These are phyloP conservation scores for Cercocebus atys DNA, from an alignment of 2,113 vertebrate species.

Conservation along the genomic window DNA sequence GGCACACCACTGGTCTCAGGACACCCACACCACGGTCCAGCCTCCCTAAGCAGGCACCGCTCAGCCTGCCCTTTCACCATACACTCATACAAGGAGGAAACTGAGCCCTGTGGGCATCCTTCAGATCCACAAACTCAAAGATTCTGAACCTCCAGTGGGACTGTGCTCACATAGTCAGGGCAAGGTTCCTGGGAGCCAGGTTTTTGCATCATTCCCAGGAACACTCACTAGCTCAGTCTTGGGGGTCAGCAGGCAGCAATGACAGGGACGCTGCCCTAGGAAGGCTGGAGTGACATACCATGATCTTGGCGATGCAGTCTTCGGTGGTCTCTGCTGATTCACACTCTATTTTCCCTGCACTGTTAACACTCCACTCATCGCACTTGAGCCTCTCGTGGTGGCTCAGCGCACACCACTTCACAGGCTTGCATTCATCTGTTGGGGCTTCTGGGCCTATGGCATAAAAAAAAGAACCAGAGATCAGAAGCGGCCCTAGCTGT, in stretches of 20 bases:
- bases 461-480: neutral
- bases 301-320: slow-evolving; percentile 90
- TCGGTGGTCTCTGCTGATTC: slow-evolving; percentile 78
- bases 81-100: neutral
- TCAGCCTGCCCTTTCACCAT: neutral
- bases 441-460: neutral
- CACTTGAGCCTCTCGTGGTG: slow-evolving; percentile 89
- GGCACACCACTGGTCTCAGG: neutral
- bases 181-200: neutral
- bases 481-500: neutral
- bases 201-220: neutral
- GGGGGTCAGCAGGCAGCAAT: neutral
- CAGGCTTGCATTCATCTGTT: neutral
- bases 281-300: slow-evolving; percentile 82
- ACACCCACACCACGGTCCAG: neutral
- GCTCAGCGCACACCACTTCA: slow-evolving; percentile 91
- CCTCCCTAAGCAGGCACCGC: neutral
- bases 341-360: slow-evolving; percentile 83
- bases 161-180: neutral
- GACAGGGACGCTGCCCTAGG: neutral
- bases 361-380: slow-evolving; percentile 88
- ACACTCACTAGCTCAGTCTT: neutral
- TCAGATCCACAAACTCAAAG: neutral
- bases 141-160: neutral
- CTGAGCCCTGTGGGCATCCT: neutral